Base-by-base conservation (phyloP, 2,113 vertebrate genomes). In the Erpornis zantholeuca region DNA sequence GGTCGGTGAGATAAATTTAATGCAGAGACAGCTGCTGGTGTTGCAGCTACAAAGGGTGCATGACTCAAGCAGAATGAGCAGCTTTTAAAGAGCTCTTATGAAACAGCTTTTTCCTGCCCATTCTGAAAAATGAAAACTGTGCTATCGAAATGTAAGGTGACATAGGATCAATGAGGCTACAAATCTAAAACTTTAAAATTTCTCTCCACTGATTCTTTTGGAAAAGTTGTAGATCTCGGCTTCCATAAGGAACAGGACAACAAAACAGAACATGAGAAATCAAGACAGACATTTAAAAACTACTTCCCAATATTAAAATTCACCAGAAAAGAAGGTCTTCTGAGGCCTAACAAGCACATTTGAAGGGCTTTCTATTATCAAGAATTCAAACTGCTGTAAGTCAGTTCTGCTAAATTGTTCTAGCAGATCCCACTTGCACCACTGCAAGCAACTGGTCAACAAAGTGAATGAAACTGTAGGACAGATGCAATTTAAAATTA, bases 81-180 rank as follows among this genome's bases (percentile, higher is more conserved):
- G 79, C 50, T 95, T 80, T 83, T 86, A 88, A 92, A 93, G 61
- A 79, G 73, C 88, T 78, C 79, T 83, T 70, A 81, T 5, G 42
- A 93, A 96, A 78, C 64, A 92, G 64, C 56, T 93, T 83, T 88
- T 78, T 86, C 76, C 54, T 95, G 61, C 40, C 73, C 24, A 53
- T 50, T 93, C 29, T n/a, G 31, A 78, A 83, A 92, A 86, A 77
- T 25, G 15, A 86, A 70, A 93, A 80, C 38, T 59, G 12, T 17
- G 59, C 28, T 73, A 44, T 38, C 42, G 56, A 81, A 88, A 86
- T 61, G 16, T 54, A 90, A 54, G 52, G 63, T 44, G 47, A 73
- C 19, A 21, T 4, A 60, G 35, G 33, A 93, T 63, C 3, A 3
- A 77, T 35, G 35, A 80, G 24, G 50, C 18, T 65, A 24, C 14